Percentiles rank a stretch among this genome's conserved stretches.
These are phyloP conservation scores for Sebastes taczanowskii DNA, from an alignment of 2,797 vertebrate genomes.

Conservation along the genomic window DNA sequence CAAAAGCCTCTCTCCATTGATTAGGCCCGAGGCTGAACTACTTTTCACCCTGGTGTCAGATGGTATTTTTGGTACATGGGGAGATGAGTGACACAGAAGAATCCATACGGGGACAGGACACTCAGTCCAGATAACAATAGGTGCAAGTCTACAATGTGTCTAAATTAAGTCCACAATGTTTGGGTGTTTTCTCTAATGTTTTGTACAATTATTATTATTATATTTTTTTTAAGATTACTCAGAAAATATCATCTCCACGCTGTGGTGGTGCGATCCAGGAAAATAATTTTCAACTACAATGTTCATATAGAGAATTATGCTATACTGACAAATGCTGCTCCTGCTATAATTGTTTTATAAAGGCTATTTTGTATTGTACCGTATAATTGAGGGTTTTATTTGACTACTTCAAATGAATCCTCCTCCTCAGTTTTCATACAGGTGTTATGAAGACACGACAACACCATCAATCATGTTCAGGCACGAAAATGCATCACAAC, in stretches of 20 bases:
- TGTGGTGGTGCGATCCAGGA: not conserved
- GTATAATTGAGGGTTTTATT: constrained; percentile 36
- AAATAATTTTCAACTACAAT: not conserved
- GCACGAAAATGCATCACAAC: constrained; percentile 37
- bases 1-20: constrained; percentile 78
- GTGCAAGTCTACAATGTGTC: not conserved
- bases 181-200: not conserved
- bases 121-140: constrained; percentile 40
- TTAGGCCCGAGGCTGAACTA: constrained; percentile 78
- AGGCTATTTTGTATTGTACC: constrained; percentile 19
- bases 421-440: constrained; percentile 32
- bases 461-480: constrained; percentile 57
- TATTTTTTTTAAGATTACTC: not conserved
- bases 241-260: not conserved
- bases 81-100: constrained; percentile 65
- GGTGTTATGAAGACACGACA: constrained; percentile 42
- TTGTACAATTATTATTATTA: not conserved
- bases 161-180: not conserved
- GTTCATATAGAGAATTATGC: not conserved
- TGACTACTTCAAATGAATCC: constrained; percentile 43
- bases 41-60: constrained; percentile 71
- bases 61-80: constrained; percentile 69
- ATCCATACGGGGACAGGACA: constrained; percentile 68
- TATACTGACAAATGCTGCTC: not conserved
- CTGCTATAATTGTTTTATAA: constrained; percentile 4